Conservation (phyloP, 2,797 vertebrate species). For the Podarcis siculus region DNA sequence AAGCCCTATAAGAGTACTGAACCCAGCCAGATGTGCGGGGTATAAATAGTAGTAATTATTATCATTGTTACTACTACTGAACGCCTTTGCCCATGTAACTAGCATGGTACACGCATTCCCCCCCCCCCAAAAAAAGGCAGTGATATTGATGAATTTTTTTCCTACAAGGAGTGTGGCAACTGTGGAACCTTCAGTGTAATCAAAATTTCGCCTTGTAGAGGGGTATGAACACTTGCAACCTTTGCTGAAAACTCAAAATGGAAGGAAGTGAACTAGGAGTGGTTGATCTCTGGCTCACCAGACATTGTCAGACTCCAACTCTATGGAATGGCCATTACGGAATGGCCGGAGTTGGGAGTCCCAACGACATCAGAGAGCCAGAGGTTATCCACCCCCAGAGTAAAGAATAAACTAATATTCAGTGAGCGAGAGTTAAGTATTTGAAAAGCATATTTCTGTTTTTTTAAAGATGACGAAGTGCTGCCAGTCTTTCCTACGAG, state of each 20-base stretch:
- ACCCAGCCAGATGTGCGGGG: no score
- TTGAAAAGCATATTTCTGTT: constrained; percentile 17
- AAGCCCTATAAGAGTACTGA: background rate
- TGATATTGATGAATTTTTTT: background rate
- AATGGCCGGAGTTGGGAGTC: no score
- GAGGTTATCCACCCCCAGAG: no score
- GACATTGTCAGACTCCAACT: no score
- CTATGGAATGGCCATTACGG: no score
- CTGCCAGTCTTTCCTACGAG: constrained; percentile 75
- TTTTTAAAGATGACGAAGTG: constrained; percentile 72
- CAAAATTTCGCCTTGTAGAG: background rate
- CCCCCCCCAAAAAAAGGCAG: background rate
- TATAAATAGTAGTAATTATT: no score
- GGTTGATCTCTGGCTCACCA: no score
- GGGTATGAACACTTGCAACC: background rate
- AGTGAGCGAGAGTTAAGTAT: background rate
- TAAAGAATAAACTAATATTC: background rate
- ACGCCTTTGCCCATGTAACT: background rate
- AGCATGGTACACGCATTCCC: background rate
- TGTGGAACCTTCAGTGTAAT: background rate
- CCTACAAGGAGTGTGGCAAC: background rate
- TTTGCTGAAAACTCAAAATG: background rate
- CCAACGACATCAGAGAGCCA: no score
- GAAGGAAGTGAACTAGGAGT: no score
- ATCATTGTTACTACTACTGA: no score